Conservation (phyloP, 2,888 invertebrate genomes). For the Drosophila melanosoma region DNA sequence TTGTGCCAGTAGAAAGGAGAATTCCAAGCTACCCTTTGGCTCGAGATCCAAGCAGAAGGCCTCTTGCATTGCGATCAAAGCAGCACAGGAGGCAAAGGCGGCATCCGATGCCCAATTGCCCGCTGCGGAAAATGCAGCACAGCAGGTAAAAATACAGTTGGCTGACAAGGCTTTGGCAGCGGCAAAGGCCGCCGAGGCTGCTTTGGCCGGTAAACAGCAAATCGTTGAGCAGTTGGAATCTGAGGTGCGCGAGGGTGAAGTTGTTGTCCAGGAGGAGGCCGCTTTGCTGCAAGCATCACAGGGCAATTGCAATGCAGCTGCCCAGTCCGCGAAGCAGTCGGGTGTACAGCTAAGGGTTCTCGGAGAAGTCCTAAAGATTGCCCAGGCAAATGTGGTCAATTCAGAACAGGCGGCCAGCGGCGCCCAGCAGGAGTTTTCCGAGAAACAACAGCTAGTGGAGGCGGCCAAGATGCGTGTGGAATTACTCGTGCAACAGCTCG, state of each 20-base stretch:
- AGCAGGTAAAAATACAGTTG: conserved; percentile 89
- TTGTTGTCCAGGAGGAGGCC: conserved; percentile 88
- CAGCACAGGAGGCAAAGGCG: conserved; percentile 90
- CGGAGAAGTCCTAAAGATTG: conserved; percentile 85
- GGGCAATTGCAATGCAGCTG: conserved; percentile 88
- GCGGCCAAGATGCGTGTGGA: conserved; percentile 89
- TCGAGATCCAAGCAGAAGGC: conserved; percentile 85
- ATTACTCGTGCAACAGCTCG: conserved; percentile 88
- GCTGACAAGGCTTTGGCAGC: conserved; percentile 90
- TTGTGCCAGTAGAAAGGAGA: not conserved
- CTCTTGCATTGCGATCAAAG: conserved; percentile 89
- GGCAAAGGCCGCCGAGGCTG: conserved; percentile 90
- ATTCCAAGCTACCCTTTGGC: conserved; percentile 23
- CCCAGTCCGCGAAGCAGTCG: conserved; percentile 88
- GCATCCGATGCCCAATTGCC: conserved; percentile 91
- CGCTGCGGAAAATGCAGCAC: conserved; percentile 89
- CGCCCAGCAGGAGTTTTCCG: conserved; percentile 87
- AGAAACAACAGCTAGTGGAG: conserved; percentile 89
- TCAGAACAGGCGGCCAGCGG: conserved; percentile 88
- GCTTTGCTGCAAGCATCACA: conserved; percentile 88
- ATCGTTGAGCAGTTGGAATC: conserved; percentile 89
- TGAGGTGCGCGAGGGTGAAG: conserved; percentile 89
- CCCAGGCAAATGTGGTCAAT: conserved; percentile 87
- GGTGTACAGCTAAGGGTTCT: conserved; percentile 86
- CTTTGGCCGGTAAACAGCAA: conserved; percentile 89